phyloP scores from a whole-genome alignment of 2,113 vertebrate species.

The Polypterus bichir region DNA sequence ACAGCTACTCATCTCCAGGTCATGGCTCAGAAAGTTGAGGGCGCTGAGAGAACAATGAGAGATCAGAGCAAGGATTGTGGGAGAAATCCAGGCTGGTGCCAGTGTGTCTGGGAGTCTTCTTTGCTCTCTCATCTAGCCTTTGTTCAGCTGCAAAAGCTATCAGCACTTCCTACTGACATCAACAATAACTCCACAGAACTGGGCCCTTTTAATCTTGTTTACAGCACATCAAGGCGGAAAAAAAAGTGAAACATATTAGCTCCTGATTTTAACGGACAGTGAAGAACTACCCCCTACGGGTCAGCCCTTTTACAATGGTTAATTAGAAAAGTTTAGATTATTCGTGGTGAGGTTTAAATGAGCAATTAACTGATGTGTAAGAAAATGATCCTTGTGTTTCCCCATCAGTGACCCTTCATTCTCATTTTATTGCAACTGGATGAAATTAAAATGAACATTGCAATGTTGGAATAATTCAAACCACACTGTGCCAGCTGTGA shows the following conservation, averaged over 20 bases:
- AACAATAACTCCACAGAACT: conserved; percentile 73
- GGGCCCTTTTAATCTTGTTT: conserved; percentile 67
- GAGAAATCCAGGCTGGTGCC: conserved; percentile 71
- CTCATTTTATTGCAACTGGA: not conserved
- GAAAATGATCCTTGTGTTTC: conserved; percentile 1
- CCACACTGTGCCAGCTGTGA: conserved; percentile 3
- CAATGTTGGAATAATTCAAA: conserved; percentile 5
- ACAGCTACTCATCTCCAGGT: conserved; percentile 21
- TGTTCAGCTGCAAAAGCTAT: conserved; percentile 75
- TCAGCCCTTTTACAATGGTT: conserved; percentile 6
- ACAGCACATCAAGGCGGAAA: conserved; percentile 58
- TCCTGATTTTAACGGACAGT: conserved; percentile 52
- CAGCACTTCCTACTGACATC: conserved; percentile 70
- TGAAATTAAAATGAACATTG: not conserved
- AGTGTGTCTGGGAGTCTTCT: conserved; percentile 64
- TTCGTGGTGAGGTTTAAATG: conserved; percentile 10
- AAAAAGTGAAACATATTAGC: conserved; percentile 61
- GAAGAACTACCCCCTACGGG: conserved; percentile 24
- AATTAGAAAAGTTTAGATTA: conserved; percentile 16
- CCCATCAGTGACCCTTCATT: not conserved
- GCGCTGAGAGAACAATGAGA: conserved; percentile 57
- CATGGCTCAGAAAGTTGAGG: conserved; percentile 27
- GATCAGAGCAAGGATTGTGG: conserved; percentile 62
- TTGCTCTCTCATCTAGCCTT: conserved; percentile 66
- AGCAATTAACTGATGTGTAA: conserved; percentile 14